Evolutionary conservation across 2,113 vertebrate species (phyloP).

Genomic region (Cettia cetti): DNA sequence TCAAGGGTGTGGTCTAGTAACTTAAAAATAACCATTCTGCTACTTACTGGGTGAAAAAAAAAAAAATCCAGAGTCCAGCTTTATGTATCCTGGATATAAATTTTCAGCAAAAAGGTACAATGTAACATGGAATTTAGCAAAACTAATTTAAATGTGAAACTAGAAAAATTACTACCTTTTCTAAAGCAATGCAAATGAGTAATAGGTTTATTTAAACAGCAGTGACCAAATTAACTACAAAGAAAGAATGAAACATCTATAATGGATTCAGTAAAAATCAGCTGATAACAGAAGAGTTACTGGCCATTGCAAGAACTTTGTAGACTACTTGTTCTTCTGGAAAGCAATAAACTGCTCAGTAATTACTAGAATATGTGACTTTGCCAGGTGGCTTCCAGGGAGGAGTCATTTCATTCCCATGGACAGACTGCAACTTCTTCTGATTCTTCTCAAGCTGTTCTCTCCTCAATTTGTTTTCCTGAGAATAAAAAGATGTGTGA

Average conservation of each 20-base stretch:
- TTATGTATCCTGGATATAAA: background rate
- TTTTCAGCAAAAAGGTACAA: background rate
- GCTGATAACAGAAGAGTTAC: background rate
- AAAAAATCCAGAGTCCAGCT: background rate
- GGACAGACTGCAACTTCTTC: slow-evolving; percentile 71
- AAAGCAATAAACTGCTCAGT: slow-evolving; percentile 12
- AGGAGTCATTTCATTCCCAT: slow-evolving; percentile 66
- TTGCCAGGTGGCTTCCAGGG: slow-evolving; percentile 92
- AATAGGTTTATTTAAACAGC: background rate
- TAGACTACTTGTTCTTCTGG: background rate
- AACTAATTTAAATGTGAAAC: background rate
- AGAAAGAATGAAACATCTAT: slow-evolving; percentile 4
- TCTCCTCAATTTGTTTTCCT: slow-evolving; percentile 84
- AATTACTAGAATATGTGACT: slow-evolving; percentile 77
- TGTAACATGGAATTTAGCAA: background rate
- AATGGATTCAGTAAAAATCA: slow-evolving; percentile 7
- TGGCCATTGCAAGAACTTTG: background rate
- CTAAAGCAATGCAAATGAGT: background rate
- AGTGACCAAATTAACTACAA: background rate
- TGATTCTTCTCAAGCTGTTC: slow-evolving; percentile 76
- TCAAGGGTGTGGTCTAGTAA: background rate
- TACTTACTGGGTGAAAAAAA: background rate
- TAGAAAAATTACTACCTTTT: background rate
- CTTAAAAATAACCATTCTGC: background rate
- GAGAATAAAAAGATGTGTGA: slow-evolving; percentile 1